phyloP scores from a whole-genome alignment of 2,888 invertebrate genomes.

The Pegoplata infirma region DNA sequence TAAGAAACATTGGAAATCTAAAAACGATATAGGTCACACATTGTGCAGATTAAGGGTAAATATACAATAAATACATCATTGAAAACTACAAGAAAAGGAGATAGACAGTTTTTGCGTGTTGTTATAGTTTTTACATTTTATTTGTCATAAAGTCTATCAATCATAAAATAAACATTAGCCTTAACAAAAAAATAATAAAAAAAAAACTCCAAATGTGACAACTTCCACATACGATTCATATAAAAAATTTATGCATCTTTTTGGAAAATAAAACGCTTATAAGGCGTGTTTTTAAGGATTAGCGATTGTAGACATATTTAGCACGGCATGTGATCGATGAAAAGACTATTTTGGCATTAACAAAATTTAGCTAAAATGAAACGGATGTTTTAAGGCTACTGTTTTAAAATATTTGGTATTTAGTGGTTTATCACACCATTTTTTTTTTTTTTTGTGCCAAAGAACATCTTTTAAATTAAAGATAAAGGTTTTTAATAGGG shows the following conservation, averaged over 20 bases:
- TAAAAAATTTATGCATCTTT: not conserved
- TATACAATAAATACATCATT: not conserved
- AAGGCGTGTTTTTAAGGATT: slow-evolving; percentile 52
- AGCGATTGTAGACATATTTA: slow-evolving; percentile 31
- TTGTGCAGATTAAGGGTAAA: slow-evolving; percentile 42
- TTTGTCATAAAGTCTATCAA: slow-evolving; percentile 41
- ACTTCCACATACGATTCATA: slow-evolving; percentile 17
- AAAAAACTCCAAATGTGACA: slow-evolving; percentile 36
- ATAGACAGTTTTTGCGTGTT: slow-evolving; percentile 8
- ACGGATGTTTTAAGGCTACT: not conserved
- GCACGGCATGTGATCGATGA: slow-evolving; percentile 37
- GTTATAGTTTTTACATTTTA: slow-evolving; percentile 8
- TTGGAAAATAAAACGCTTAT: slow-evolving; percentile 27
- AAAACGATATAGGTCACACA: slow-evolving; percentile 31
- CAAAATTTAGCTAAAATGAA: not conserved
- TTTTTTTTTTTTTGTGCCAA: not conserved
- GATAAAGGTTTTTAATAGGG: too few relatives aligned
- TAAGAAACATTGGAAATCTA: not conserved
- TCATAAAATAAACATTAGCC: slow-evolving; percentile 39
- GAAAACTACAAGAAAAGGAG: not conserved
- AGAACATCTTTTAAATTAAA: too few relatives aligned
- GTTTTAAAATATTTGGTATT: not conserved
- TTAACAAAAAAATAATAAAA: slow-evolving; percentile 1
- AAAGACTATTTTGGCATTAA: not conserved
- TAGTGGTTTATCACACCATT: not conserved